Evolutionary conservation across 2,113 vertebrate genomes (phyloP).

Genomic region (Mobula hypostoma): DNA sequence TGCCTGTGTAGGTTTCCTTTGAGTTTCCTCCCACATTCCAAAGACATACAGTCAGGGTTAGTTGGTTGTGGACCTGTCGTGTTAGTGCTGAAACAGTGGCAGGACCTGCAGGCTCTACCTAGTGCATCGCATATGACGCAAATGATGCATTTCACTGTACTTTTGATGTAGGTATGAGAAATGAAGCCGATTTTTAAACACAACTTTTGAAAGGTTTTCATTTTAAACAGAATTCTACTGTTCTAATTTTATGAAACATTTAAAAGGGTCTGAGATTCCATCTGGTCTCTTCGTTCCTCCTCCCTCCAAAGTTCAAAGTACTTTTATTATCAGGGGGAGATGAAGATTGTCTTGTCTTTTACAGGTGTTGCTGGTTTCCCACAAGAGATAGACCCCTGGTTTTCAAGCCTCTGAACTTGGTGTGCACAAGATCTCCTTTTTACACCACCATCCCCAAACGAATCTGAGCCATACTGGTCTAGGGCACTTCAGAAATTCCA

Average conservation of each 20-base stretch:
- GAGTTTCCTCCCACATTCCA: too few species aligned
- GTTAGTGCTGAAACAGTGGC: too few species aligned
- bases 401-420: background rate
- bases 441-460: background rate
- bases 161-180: too few species aligned
- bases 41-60: too few species aligned
- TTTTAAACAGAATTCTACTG: background rate
- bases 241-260: background rate
- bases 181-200: too few species aligned
- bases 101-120: too few species aligned
- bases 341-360: background rate
- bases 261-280: background rate
- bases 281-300: background rate
- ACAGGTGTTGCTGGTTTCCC: background rate
- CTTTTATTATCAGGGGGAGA: background rate
- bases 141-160: too few species aligned
- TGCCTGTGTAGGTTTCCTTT: too few species aligned
- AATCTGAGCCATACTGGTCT: background rate
- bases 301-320: too few species aligned
- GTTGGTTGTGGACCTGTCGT: too few species aligned
- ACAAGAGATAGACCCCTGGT: background rate
- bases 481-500: background rate
- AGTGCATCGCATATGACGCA: too few species aligned
- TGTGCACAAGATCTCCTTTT: background rate
- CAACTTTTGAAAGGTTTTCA: background rate